Percentiles rank a stretch among this genome's conserved stretches.
These are phyloP conservation scores for Asteroscopus sphinx DNA, from an alignment of 2,888 invertebrate genomes.

Conservation along the genomic window DNA sequence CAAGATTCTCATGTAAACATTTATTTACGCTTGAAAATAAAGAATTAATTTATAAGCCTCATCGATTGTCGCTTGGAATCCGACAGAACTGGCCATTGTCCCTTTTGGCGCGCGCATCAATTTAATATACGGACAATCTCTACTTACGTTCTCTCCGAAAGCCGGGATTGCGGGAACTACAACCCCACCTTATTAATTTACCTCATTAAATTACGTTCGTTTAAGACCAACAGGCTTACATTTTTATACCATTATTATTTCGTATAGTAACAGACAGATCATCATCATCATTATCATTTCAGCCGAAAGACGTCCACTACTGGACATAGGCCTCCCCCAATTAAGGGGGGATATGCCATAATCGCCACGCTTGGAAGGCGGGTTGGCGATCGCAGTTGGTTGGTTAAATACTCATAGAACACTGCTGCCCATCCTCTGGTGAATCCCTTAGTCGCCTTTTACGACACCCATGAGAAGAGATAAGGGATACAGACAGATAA, in stretches of 20 bases:
- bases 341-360: too few relatives aligned
- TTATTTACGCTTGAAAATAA: conserved; percentile 25
- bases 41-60: conserved; percentile 32
- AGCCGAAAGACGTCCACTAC: too few relatives aligned
- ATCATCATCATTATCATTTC: too few relatives aligned
- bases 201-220: conserved; percentile 60
- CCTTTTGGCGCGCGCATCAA: conserved; percentile 43
- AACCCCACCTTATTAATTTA: conserved; percentile 55
- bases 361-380: too few relatives aligned
- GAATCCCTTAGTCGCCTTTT: too few relatives aligned
- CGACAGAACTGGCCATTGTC: conserved; percentile 42
- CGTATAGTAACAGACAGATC: conserved; percentile 6
- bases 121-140: conserved; percentile 47
- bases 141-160: conserved; percentile 45
- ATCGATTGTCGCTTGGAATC: conserved; percentile 29
- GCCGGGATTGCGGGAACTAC: conserved; percentile 49
- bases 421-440: too few relatives aligned
- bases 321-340: too few relatives aligned
- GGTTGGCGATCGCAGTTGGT: too few relatives aligned
- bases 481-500: too few relatives aligned
- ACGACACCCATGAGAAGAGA: too few relatives aligned
- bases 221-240: conserved; percentile 17
- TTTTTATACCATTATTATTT: conserved; percentile 36
- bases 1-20: conserved; percentile 15
- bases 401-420: too few relatives aligned